Conservation (phyloP, 2,888 invertebrate species). For the Meiosimyza platycephala region DNA sequence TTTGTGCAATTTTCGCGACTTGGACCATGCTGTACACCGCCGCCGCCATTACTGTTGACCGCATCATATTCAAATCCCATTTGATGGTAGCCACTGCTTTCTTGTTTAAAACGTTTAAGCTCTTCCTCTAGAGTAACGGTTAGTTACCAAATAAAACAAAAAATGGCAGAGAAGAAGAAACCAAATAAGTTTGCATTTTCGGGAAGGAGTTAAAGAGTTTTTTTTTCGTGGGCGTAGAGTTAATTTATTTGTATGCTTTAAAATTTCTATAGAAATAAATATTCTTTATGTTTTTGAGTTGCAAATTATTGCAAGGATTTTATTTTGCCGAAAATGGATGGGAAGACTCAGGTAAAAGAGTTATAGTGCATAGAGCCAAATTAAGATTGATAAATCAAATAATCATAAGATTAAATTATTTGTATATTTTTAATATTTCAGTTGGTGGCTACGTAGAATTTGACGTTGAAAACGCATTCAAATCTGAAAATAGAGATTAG, state of each 20-base stretch:
- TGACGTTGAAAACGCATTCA: neutral
- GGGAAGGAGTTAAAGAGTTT: constrained; percentile 1
- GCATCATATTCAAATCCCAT: constrained; percentile 81
- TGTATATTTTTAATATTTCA: constrained; percentile 1
- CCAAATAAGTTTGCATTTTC: constrained; percentile 44
- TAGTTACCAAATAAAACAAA: constrained; percentile 43
- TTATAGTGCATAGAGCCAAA: constrained; percentile 3
- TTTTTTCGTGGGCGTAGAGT: constrained; percentile 24
- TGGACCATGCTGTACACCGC: constrained; percentile 66
- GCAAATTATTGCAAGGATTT: too few species aligned
- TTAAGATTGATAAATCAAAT: constrained; percentile 24
- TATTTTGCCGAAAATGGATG: neutral
- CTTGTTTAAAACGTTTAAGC: constrained; percentile 85
- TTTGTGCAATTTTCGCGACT: constrained; percentile 61
- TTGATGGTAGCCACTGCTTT: constrained; percentile 75
- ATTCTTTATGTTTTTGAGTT: too few species aligned
- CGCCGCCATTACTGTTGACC: constrained; percentile 8
- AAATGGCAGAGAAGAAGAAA: constrained; percentile 57
- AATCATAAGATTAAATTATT: constrained; percentile 27
- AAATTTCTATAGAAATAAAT: too few species aligned
- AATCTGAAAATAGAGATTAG: constrained; percentile 40
- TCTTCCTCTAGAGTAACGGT: constrained; percentile 81
- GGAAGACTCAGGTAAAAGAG: constrained; percentile 12
- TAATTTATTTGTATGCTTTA: neutral
- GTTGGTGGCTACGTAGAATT: constrained; percentile 1